Evolutionary conservation across 2,888 invertebrate species (phyloP).

Genomic region (Rambutsinella grinnellia): DNA sequence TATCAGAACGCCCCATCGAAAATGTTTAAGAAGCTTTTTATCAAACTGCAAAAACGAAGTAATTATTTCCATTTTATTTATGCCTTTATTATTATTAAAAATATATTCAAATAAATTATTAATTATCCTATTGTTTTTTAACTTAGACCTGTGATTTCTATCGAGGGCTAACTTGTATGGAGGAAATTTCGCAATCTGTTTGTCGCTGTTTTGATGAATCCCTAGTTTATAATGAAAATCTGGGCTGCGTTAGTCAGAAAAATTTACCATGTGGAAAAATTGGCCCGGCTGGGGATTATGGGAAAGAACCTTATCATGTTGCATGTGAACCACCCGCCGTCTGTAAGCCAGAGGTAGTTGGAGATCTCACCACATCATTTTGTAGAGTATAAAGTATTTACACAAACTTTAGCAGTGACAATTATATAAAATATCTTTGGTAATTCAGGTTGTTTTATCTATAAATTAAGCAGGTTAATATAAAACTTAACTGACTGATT

Average conservation of each 20-base stretch:
- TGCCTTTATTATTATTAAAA: too few species aligned
- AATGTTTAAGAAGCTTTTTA: conserved; percentile 46
- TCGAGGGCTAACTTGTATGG: conserved; percentile 36
- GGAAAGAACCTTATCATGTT: conserved; percentile 53
- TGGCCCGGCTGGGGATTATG: conserved; percentile 56
- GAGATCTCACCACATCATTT: conserved; percentile 56
- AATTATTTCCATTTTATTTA: too few species aligned
- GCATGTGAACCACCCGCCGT: conserved; percentile 44
- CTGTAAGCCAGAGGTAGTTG: conserved; percentile 54
- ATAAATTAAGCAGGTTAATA: too few species aligned
- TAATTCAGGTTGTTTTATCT: conserved; percentile 4
- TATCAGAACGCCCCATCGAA: conserved; percentile 52
- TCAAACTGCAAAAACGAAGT: conserved; percentile 49
- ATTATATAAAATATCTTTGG: too few species aligned
- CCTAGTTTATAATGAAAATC: conserved; percentile 41
- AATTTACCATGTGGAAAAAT: conserved; percentile 58
- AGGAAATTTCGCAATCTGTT: too few species aligned
- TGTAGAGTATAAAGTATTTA: too few species aligned
- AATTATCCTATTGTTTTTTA: too few species aligned
- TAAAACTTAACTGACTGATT: too few species aligned
- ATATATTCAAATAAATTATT: too few species aligned
- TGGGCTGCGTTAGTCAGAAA: conserved; percentile 37
- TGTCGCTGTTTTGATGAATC: conserved; percentile 59
- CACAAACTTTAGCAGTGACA: too few species aligned
- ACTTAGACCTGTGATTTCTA: conserved; percentile 58